Conservation (phyloP, 2,888 invertebrate species). For the Amphipyra berbera region DNA sequence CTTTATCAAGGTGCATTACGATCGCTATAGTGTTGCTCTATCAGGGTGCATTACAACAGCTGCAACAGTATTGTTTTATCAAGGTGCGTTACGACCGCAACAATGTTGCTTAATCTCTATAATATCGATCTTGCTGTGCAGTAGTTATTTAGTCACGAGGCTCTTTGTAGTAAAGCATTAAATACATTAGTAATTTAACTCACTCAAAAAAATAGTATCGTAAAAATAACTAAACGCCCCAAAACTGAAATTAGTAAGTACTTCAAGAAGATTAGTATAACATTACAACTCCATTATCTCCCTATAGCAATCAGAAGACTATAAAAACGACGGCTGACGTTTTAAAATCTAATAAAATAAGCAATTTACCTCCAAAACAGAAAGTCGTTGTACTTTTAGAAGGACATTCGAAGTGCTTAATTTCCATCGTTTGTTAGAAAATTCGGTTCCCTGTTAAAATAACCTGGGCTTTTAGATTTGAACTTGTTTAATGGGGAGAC, state of each 20-base stretch:
- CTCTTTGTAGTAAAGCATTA: too few relatives aligned
- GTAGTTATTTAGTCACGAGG: too few relatives aligned
- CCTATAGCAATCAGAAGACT: constrained; percentile 33
- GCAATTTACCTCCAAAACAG: constrained; percentile 28
- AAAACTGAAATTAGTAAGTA: constrained; percentile 20
- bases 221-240: background rate
- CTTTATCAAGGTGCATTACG: too few relatives aligned
- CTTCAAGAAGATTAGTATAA: constrained; percentile 12
- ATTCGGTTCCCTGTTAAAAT: constrained; percentile 2
- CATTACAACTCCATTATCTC: constrained; percentile 35
- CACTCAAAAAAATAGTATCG: background rate
- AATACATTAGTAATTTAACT: too few relatives aligned
- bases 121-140: too few relatives aligned
- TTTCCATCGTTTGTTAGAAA: constrained; percentile 24
- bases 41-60: too few relatives aligned
- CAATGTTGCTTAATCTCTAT: too few relatives aligned
- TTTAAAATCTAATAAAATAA: constrained; percentile 46
- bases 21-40: too few relatives aligned
- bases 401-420: constrained; percentile 25
- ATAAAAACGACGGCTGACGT: constrained; percentile 30
- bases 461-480: constrained; percentile 3
- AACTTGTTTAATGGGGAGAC: background rate
- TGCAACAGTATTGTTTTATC: too few relatives aligned
- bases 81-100: too few relatives aligned
- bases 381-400: constrained; percentile 26